phyloP scores from a whole-genome alignment of 2,888 invertebrate genomes.

The Tolmerus cingulatus region DNA sequence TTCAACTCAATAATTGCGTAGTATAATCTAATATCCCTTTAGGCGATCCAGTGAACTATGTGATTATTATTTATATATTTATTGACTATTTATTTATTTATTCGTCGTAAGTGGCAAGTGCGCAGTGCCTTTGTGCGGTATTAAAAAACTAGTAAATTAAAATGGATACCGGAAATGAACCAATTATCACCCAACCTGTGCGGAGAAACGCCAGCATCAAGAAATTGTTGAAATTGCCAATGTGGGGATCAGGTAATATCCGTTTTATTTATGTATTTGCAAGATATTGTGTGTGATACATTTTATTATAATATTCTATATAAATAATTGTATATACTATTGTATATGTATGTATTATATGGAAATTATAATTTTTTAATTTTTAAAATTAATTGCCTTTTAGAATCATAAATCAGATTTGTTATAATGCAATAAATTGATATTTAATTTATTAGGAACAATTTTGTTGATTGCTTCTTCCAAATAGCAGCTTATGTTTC shows the following conservation, averaged over 20 bases:
- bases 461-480: too few relatives aligned
- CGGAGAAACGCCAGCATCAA: slow-evolving; percentile 61
- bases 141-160: not conserved
- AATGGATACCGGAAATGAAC: slow-evolving; percentile 49
- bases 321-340: too few relatives aligned
- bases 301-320: not conserved
- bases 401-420: too few relatives aligned
- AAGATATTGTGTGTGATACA: not conserved
- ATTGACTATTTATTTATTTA: slow-evolving; percentile 13
- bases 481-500: too few relatives aligned
- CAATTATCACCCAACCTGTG: slow-evolving; percentile 57
- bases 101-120: not conserved
- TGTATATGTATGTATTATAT: too few relatives aligned
- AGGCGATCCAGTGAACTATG: not conserved
- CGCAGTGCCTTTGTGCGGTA: slow-evolving; percentile 12
- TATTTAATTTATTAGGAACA: too few relatives aligned
- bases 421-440: too few relatives aligned
- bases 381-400: too few relatives aligned
- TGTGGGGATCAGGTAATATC: slow-evolving; percentile 57
- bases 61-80: not conserved
- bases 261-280: not conserved
- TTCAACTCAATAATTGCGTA: not conserved
- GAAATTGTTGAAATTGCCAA: slow-evolving; percentile 57
- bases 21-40: not conserved
- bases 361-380: too few relatives aligned